These are phyloP conservation scores for Lithophane ornitopus DNA, from an alignment of 2,888 invertebrate species.

Conservation along the genomic window DNA sequence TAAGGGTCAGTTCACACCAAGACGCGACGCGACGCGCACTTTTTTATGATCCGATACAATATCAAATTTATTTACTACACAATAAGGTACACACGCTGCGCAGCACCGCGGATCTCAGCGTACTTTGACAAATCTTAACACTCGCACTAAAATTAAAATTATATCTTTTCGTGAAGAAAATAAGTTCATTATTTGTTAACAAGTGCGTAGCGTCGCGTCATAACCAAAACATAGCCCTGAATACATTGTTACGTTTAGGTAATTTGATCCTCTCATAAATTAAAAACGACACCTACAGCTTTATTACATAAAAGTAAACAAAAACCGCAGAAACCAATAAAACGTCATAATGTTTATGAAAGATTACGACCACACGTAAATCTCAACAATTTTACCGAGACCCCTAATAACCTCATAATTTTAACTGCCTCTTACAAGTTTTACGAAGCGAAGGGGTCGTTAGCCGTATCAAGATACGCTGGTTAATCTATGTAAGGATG, in stretches of 20 bases:
- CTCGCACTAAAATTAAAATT: too few relatives aligned
- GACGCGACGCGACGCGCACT: too few relatives aligned
- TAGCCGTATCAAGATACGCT: slow-evolving; percentile 52
- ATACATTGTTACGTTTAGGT: slow-evolving; percentile 48
- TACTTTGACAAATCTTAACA: too few relatives aligned
- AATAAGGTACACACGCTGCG: too few relatives aligned
- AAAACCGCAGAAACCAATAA: slow-evolving; percentile 62
- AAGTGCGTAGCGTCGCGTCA: too few relatives aligned
- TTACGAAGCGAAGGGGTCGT: slow-evolving; percentile 26
- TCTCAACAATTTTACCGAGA: slow-evolving; percentile 60
- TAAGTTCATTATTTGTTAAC: too few relatives aligned
- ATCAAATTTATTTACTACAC: too few relatives aligned
- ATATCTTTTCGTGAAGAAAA: too few relatives aligned
- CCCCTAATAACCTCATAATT: slow-evolving; percentile 46
- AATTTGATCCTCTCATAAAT: slow-evolving; percentile 61
- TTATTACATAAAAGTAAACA: slow-evolving; percentile 51
- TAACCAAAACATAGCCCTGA: background rate
- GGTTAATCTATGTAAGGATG: slow-evolving; percentile 70
- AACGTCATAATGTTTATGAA: slow-evolving; percentile 63
- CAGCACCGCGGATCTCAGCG: too few relatives aligned
- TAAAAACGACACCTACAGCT: slow-evolving; percentile 63
- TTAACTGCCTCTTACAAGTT: slow-evolving; percentile 36
- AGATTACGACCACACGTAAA: slow-evolving; percentile 66
- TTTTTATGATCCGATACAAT: too few relatives aligned
- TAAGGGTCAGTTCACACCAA: too few relatives aligned